Conservation (phyloP, 2,797 vertebrate genomes). For the Hippopotamyrus pictus region DNA sequence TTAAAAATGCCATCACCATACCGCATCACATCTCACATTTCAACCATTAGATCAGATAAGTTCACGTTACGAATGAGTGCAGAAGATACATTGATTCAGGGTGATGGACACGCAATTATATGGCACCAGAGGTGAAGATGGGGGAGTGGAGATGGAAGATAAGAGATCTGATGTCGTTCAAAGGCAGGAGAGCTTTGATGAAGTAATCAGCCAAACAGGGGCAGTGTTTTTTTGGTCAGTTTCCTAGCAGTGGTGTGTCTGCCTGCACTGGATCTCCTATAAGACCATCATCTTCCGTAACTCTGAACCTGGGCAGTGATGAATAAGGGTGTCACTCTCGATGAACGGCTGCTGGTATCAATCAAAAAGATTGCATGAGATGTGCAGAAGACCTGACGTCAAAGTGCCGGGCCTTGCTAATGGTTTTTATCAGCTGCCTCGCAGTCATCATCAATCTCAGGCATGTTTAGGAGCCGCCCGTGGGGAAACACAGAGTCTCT, state of each 20-base stretch:
- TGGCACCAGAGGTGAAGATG: not conserved
- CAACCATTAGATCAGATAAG: not conserved
- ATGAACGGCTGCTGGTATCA: conserved; percentile 77
- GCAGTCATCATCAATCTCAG: conserved; percentile 66
- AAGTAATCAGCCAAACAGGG: conserved; percentile 40
- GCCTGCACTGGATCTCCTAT: conserved; percentile 70
- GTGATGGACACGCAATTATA: not conserved
- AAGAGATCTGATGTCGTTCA: conserved; percentile 5
- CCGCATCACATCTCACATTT: not conserved
- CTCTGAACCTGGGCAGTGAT: conserved; percentile 71
- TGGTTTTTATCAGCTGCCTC: conserved; percentile 66
- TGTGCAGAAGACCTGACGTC: conserved; percentile 83
- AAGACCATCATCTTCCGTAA: conserved; percentile 84
- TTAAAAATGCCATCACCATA: not conserved
- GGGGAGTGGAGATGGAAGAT: not conserved
- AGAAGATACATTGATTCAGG: conserved; percentile 18
- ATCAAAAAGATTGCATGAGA: conserved; percentile 83
- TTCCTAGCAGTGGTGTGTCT: conserved; percentile 42
- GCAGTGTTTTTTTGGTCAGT: conserved; percentile 52
- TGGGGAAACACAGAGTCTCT: conserved; percentile 68
- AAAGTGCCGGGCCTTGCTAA: conserved; percentile 81
- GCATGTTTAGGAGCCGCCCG: conserved; percentile 77
- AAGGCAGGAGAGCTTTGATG: conserved; percentile 1
- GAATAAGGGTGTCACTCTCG: conserved; percentile 78
- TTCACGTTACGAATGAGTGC: not conserved